phyloP scores from a whole-genome alignment of 1,140 invertebrate genomes.

The Cephus cinctus region DNA sequence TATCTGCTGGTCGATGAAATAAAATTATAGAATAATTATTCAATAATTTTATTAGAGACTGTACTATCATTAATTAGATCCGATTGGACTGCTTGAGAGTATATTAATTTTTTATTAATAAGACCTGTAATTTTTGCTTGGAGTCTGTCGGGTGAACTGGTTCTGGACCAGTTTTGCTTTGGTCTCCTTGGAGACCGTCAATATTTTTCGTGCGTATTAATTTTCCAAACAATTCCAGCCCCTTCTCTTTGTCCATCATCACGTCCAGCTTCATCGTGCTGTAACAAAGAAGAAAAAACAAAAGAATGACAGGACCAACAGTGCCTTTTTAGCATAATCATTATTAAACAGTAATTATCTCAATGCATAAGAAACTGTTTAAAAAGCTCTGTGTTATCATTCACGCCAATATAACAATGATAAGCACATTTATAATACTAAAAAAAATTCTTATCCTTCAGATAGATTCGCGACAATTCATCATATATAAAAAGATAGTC shows the following conservation, averaged over 20 bases:
- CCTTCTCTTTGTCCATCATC: conserved; percentile 58
- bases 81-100: neutral
- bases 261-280: conserved; percentile 61
- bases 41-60: no score
- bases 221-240: conserved; percentile 71
- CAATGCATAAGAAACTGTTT: neutral
- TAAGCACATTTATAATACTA: neutral
- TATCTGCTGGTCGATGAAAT: no score
- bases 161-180: conserved; percentile 47
- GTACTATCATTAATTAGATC: no score
- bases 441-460: neutral
- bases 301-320: neutral
- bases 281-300: conserved; percentile 18
- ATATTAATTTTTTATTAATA: no score
- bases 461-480: no score
- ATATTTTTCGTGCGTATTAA: conserved; percentile 79
- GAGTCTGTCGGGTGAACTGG: conserved; percentile 51
- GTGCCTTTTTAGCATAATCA: neutral
- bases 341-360: neutral
- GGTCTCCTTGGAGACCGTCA: conserved; percentile 64
- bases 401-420: conserved; percentile 4
- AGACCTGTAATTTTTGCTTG: conserved; percentile 71
- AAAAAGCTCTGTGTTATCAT: neutral
- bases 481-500: no score
- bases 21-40: no score